Evolutionary conservation across 2,113 vertebrate genomes (phyloP).

Genomic region (Phrynosoma platyrhinos): DNA sequence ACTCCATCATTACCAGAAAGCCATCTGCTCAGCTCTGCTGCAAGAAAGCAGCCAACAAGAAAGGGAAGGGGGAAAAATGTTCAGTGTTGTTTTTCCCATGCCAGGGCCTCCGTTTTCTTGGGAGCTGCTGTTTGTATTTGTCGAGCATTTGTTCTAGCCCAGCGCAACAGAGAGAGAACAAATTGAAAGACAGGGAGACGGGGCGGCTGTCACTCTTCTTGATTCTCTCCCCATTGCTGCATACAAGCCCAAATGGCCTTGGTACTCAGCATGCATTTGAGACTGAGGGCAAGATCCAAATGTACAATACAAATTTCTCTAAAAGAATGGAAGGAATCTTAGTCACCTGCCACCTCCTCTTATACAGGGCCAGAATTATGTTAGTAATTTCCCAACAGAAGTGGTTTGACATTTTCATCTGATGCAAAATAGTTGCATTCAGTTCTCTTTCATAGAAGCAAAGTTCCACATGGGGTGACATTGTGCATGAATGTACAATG

Average conservation of each 20-base stretch:
- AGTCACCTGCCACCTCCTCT: no score
- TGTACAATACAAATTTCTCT: background rate
- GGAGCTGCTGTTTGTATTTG: slow-evolving; percentile 23
- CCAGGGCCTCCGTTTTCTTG: slow-evolving; percentile 5
- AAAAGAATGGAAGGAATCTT: no score
- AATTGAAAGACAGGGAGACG: background rate
- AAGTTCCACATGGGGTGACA: no score
- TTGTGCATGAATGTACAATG: no score
- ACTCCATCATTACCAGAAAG: slow-evolving; percentile 46
- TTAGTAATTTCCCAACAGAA: no score
- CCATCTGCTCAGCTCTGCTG: slow-evolving; percentile 36
- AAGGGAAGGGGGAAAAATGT: slow-evolving; percentile 28
- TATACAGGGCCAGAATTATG: no score
- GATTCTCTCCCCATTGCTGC: background rate
- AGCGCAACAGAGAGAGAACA: background rate
- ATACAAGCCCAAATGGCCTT: background rate
- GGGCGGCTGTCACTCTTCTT: accelerated
- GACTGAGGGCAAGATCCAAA: background rate
- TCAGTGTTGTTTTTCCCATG: slow-evolving; percentile 1
- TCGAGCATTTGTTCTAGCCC: background rate
- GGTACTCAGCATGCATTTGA: background rate
- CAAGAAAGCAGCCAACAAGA: slow-evolving; percentile 48
- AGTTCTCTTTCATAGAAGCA: no score
- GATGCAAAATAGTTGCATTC: no score
- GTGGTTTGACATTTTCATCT: no score